phyloP scores from a whole-genome alignment of 2,888 invertebrate genomes.

The Flexamia atlantica region DNA sequence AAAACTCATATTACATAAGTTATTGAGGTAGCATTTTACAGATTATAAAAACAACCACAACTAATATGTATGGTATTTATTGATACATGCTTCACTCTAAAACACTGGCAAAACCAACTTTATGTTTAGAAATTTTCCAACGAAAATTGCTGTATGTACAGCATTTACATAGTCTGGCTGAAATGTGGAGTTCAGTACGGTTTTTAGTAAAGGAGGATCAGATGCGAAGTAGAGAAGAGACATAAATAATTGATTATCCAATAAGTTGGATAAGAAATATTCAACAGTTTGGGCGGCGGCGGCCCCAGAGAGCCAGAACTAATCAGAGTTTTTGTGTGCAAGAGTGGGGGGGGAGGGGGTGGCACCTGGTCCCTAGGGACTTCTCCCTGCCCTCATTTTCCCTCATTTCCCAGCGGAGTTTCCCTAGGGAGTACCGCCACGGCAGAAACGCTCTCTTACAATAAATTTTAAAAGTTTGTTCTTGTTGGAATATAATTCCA shows the following conservation, averaged over 20 bases:
- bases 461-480: no score
- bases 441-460: conserved; percentile 17
- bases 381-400: conserved; percentile 68
- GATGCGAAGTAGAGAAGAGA: not conserved
- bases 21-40: no score
- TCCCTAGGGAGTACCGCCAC: conserved; percentile 66
- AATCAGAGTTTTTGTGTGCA: conserved; percentile 67
- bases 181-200: no score
- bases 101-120: no score
- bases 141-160: no score
- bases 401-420: conserved; percentile 68
- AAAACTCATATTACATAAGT: no score
- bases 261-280: conserved; percentile 46
- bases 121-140: no score
- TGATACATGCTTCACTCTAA: no score
- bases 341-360: conserved; percentile 34
- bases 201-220: not conserved
- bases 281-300: conserved; percentile 41
- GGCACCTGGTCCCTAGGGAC: conserved; percentile 66
- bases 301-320: conserved; percentile 66
- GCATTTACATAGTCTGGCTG: no score
- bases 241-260: conserved; percentile 53
- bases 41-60: no score
- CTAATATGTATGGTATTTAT: no score
- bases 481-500: no score